phyloP scores from a whole-genome alignment of 2,113 vertebrate genomes.

The Pelmatolapia mariae region DNA sequence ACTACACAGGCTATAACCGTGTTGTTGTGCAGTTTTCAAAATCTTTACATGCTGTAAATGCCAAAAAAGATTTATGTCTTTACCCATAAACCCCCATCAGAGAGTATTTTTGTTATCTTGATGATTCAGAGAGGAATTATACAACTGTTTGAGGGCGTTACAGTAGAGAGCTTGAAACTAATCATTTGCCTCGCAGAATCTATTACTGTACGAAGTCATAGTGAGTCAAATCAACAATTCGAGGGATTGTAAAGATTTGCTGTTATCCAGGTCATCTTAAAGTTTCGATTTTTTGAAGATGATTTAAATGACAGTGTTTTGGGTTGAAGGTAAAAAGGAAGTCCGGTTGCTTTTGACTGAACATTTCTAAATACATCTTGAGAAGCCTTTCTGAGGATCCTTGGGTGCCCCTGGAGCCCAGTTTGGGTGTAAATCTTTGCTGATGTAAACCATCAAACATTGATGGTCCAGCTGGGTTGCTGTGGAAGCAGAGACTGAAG shows the following conservation, averaged over 20 bases:
- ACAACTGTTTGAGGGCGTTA: conserved; percentile 2
- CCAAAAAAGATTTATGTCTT: not conserved
- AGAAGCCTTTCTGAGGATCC: not conserved
- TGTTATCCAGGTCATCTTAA: not conserved
- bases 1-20: not conserved
- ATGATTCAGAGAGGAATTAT: conserved; percentile 19
- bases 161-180: not conserved
- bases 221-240: not conserved
- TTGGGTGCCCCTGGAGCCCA: not conserved
- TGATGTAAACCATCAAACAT: conserved; percentile 33
- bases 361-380: not conserved
- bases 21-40: not conserved
- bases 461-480: conserved; percentile 31
- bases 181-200: not conserved
- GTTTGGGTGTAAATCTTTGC: conserved; percentile 22
- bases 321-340: not conserved
- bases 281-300: not conserved
- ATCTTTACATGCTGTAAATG: not conserved
- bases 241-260: not conserved
- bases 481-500: not conserved
- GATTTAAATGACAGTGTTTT: not conserved
- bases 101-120: not conserved
- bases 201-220: not conserved
- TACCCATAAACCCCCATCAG: not conserved
- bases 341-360: not conserved